Base-by-base conservation (phyloP, 2,113 vertebrate species). In the Shinisaurus crocodilurus region DNA sequence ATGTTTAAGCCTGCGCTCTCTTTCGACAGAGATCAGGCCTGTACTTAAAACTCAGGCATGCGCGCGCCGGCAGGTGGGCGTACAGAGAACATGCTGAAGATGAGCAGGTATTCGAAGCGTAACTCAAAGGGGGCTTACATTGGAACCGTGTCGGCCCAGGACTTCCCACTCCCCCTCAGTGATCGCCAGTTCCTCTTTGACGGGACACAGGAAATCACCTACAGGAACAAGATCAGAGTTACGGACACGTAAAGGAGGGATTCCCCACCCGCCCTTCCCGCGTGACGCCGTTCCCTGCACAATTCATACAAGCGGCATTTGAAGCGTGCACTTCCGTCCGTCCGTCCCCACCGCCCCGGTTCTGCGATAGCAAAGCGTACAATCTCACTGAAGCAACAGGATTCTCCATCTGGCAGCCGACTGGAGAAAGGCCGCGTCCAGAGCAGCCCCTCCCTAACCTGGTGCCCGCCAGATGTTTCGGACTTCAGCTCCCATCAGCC, bases 161-260 rank as follows among this genome's bases (percentile, higher is more conserved):
- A 98, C 98, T 95, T 98, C 98, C 98, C 98, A 98, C 69, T 98
- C 98, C 77, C 98, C 98, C 76, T 94, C 97, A 93, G 98, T 98
- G 92, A 98, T 91, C 0, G 97, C 94, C 88, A 95, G 86, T 91
- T 98, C 98, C 89, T 98, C 97, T 96, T 97, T 98, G 94, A 98
- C 88, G 77, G 96, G 97, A 77, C 98, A 98, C 91, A 97, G 97
- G 96, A 98, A 98, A 90, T 98, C 98, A 95, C 97, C 98, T 98
- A 89, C 76, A 95, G 92, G 93, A 1, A 94, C 20, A 25, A 54
- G 43, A 37, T 3, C 18, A 79, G 40, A 25, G 6, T 77, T n/a
- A 67, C 3, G 0, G 6, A 43, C 10, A 40, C 12, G 6, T 5
- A 8, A 10, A 6, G 0, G 23, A 6, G 4, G 18, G 9, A 34